Evolutionary conservation across 2,113 vertebrate species (phyloP).

Genomic region (Arvicanthis niloticus): DNA sequence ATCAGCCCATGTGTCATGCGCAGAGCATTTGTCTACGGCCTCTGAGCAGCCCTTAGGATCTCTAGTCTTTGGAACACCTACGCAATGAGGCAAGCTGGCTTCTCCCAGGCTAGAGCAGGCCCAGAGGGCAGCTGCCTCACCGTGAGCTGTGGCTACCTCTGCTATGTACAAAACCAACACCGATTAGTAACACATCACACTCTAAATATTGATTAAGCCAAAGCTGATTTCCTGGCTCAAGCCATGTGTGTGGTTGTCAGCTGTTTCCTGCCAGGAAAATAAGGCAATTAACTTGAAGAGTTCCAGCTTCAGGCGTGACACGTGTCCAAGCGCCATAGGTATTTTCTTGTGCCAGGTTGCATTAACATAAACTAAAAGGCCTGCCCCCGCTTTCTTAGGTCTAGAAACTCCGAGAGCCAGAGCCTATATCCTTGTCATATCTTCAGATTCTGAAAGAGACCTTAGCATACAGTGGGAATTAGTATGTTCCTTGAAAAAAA

Average conservation of each 20-base stretch:
- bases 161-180: constrained; percentile 74
- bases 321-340: constrained; percentile 73
- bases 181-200: constrained; percentile 79
- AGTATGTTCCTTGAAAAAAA: background rate
- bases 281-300: constrained; percentile 79
- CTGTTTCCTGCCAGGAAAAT: constrained; percentile 79
- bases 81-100: background rate
- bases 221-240: constrained; percentile 80
- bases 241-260: constrained; percentile 76
- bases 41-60: fast-evolving
- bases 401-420: constrained; percentile 55
- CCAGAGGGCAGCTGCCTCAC: constrained; percentile 39
- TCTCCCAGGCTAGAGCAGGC: background rate
- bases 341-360: constrained; percentile 72
- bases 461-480: background rate
- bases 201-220: constrained; percentile 84
- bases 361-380: constrained; percentile 56
- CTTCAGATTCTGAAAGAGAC: background rate
- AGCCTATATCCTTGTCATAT: background rate
- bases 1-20: fast-evolving
- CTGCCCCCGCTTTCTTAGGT: background rate
- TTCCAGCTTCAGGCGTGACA: constrained; percentile 74
- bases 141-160: constrained; percentile 11
- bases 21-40: background rate
- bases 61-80: background rate